Conservation (phyloP, 2,113 vertebrate genomes). For the Perccottus glenii region DNA sequence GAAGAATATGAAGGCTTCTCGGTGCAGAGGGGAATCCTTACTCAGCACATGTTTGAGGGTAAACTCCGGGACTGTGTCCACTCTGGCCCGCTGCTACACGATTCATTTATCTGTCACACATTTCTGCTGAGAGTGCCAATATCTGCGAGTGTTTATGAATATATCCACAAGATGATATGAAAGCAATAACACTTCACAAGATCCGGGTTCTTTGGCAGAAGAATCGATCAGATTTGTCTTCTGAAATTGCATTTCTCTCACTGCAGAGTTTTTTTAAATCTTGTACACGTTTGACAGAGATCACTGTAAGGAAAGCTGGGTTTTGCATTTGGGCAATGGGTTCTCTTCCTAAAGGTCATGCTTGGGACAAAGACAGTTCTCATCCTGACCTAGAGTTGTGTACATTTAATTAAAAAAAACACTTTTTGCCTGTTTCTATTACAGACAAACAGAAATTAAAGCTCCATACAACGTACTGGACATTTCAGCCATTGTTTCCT, state of each 20-base stretch:
- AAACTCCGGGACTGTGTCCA: conserved; percentile 45
- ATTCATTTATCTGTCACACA: conserved; percentile 61
- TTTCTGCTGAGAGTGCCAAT: conserved; percentile 61
- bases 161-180: conserved; percentile 59
- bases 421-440: no score
- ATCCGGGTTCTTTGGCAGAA: conserved; percentile 48
- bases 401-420: no score
- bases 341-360: conserved; percentile 51
- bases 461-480: no score
- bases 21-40: conserved; percentile 40
- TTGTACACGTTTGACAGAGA: conserved; percentile 31
- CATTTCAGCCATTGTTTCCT: no score
- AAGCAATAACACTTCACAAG: conserved; percentile 66
- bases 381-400: no score
- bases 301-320: conserved; percentile 32
- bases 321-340: conserved; percentile 56
- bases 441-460: no score
- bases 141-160: conserved; percentile 61
- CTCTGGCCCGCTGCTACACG: conserved; percentile 9
- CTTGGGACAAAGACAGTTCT: neutral
- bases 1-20: conserved; percentile 31
- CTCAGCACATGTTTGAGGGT: conserved; percentile 48
- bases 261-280: conserved; percentile 50
- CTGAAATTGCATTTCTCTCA: conserved; percentile 62
- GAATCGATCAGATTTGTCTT: conserved; percentile 52